Conservation (phyloP, 1,140 invertebrate species). For the Camponotus pennsylvanicus region DNA sequence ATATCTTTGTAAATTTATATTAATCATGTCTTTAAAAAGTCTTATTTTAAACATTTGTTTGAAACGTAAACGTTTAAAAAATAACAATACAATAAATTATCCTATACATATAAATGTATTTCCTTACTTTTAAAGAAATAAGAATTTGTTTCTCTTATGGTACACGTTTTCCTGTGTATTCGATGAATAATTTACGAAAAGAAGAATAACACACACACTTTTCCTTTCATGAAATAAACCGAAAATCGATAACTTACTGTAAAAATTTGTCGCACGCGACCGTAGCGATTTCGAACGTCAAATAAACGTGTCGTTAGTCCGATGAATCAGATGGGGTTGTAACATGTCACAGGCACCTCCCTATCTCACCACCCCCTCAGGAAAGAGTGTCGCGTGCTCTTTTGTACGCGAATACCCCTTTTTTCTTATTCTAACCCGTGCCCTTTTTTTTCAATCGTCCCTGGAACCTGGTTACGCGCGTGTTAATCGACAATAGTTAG, state of each 20-base stretch:
- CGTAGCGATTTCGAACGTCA: conserved; percentile 69
- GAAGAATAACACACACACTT: neutral
- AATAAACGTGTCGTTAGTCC: conserved; percentile 84
- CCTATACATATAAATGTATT: neutral
- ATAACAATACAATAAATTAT: neutral
- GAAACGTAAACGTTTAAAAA: too few relatives aligned
- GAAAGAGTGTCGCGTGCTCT: conserved; percentile 84
- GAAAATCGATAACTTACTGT: conserved; percentile 41
- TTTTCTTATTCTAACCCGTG: conserved; percentile 65
- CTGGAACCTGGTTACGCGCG: conserved; percentile 79
- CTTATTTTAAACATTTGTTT: too few relatives aligned
- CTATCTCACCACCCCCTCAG: conserved; percentile 73
- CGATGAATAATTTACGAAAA: neutral
- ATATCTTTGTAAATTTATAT: too few relatives aligned
- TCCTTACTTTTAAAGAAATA: neutral
- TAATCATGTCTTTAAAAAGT: too few relatives aligned
- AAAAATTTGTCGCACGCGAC: conserved; percentile 47
- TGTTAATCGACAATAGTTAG: conserved; percentile 85
- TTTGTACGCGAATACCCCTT: conserved; percentile 79
- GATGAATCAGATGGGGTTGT: conserved; percentile 83
- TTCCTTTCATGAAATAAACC: neutral
- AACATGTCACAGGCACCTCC: conserved; percentile 65
- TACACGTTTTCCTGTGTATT: neutral
- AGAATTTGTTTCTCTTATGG: neutral
- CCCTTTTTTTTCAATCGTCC: conserved; percentile 60